phyloP scores from a whole-genome alignment of 2,797 vertebrate genomes.

The Anguilla obscura region DNA sequence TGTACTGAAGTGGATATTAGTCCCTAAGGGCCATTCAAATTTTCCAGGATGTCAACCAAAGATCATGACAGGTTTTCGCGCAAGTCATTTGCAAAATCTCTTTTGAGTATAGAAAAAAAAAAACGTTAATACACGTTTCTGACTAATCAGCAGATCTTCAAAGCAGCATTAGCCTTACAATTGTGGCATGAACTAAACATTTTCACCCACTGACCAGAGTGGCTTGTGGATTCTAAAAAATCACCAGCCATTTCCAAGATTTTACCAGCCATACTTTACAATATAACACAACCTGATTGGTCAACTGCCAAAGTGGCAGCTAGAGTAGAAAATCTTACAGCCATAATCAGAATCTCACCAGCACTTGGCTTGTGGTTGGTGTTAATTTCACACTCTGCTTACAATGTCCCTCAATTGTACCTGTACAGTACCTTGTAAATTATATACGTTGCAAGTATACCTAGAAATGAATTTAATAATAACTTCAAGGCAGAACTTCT shows the following conservation, averaged over 20 bases:
- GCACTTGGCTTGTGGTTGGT: no score
- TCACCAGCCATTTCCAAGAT: no score
- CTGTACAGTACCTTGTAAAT: neutral
- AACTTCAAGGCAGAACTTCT: neutral
- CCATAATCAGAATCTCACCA: no score
- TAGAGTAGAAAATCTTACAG: no score
- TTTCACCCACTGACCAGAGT: no score
- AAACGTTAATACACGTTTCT: neutral
- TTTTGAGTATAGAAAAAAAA: neutral
- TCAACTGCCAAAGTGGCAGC: no score
- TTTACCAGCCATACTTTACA: no score
- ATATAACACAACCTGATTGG: no score
- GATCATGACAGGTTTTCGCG: neutral
- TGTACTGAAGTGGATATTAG: neutral
- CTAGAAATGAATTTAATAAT: neutral
- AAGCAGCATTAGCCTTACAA: neutral
- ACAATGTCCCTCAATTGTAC: neutral
- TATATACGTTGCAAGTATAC: neutral
- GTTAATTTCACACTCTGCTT: no score
- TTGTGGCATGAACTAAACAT: no score
- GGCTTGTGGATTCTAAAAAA: no score
- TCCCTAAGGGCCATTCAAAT: neutral
- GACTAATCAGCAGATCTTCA: neutral
- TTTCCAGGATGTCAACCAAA: neutral
- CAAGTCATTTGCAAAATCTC: neutral